These are phyloP conservation scores for Tortrix viridana DNA, from an alignment of 2,888 invertebrate species.

Conservation along the genomic window DNA sequence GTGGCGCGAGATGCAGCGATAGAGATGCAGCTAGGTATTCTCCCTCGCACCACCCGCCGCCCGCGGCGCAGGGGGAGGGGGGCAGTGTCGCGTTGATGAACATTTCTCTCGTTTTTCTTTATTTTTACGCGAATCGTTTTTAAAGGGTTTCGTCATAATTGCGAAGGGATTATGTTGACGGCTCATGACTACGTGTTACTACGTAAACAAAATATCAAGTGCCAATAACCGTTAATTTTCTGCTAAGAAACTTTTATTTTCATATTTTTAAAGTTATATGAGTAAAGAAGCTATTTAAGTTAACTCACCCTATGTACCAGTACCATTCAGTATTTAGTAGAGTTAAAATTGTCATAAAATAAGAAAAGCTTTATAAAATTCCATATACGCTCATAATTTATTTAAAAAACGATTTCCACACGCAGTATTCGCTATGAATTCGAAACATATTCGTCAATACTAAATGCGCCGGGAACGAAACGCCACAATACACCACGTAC, in stretches of 20 bases:
- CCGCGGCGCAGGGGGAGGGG: constrained; percentile 62
- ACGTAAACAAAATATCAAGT: constrained; percentile 23
- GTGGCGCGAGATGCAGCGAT: constrained; percentile 78
- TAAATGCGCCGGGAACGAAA: constrained; percentile 9
- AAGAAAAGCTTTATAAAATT: too few species aligned
- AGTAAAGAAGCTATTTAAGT: too few species aligned
- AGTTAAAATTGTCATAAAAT: neutral
- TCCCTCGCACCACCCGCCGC: constrained; percentile 73
- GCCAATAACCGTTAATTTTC: neutral
- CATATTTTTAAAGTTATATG: neutral
- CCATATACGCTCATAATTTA: constrained; percentile 5
- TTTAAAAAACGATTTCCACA: neutral
- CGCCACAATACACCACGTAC: constrained; percentile 2
- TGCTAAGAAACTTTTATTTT: neutral
- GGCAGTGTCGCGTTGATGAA: constrained; percentile 82
- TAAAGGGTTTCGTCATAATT: constrained; percentile 84
- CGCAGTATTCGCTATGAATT: neutral
- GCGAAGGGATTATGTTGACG: constrained; percentile 76
- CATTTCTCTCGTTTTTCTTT: constrained; percentile 83
- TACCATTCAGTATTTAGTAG: too few species aligned
- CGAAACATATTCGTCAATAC: constrained; percentile 7
- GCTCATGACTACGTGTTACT: constrained; percentile 61
- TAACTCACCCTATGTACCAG: too few species aligned
- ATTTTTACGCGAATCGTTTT: constrained; percentile 83
- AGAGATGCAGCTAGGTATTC: constrained; percentile 57